Conservation (phyloP, 2,797 vertebrate genomes). For the Thalassophryne amazonica region DNA sequence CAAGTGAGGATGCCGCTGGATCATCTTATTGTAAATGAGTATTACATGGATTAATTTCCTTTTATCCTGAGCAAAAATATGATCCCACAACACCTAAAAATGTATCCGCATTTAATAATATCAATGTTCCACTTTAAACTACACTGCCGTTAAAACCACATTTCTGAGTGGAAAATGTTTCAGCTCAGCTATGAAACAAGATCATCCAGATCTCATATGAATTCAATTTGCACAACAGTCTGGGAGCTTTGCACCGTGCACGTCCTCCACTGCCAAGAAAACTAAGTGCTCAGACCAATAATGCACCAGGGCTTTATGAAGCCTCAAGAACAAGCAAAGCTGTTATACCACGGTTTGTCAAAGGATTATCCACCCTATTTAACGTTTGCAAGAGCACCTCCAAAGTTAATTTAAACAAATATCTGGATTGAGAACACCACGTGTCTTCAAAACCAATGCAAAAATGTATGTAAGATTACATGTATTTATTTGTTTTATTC, state of each 20-base stretch:
- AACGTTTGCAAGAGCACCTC: not conserved
- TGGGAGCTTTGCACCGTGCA: not conserved
- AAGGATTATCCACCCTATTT: not conserved
- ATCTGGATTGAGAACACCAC: not conserved
- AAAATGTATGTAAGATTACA: not conserved
- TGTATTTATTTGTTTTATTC: no score
- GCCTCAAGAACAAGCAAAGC: not conserved
- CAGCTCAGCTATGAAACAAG: no score
- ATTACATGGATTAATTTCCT: no score
- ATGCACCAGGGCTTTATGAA: slow-evolving; percentile 23
- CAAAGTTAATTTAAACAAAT: slow-evolving; percentile 1
- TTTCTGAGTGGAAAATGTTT: not conserved
- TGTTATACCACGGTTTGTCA: not conserved
- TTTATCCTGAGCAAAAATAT: no score
- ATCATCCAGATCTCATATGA: not conserved
- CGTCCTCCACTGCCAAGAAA: not conserved
- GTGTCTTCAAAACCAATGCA: not conserved
- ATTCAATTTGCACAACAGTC: slow-evolving; percentile 15
- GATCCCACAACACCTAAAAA: no score
- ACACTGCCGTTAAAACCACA: no score
- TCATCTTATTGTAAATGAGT: no score
- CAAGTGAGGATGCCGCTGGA: no score
- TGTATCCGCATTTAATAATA: no score
- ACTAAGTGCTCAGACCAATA: slow-evolving; percentile 11
- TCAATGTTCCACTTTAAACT: no score